Evolutionary conservation across 2,888 invertebrate species (phyloP).

Genomic region (Cremastinae sp.): DNA sequence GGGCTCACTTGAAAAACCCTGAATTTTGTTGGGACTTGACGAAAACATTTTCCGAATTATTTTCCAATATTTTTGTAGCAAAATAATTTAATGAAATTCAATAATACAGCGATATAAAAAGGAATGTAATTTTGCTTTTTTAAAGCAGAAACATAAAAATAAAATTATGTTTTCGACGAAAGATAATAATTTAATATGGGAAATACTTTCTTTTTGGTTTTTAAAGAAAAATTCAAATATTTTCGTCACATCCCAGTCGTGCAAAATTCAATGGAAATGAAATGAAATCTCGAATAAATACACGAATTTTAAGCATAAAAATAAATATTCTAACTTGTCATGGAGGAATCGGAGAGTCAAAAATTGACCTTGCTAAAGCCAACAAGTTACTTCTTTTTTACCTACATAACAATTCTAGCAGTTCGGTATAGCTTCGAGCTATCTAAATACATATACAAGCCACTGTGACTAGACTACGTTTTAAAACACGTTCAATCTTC

Average conservation of each 20-base stretch:
- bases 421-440: constrained; percentile 65
- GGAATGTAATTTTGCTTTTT: constrained; percentile 28
- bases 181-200: too few relatives aligned
- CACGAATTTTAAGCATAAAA: constrained; percentile 47
- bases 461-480: constrained; percentile 70
- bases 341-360: constrained; percentile 13
- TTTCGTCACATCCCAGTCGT: constrained; percentile 18
- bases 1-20: too few relatives aligned
- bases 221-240: constrained; percentile 49
- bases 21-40: constrained; percentile 33
- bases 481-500: constrained; percentile 46
- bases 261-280: constrained; percentile 24
- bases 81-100: too few relatives aligned
- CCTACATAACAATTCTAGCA: constrained; percentile 69
- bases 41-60: constrained; percentile 36
- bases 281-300: constrained; percentile 27
- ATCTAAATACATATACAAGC: constrained; percentile 67
- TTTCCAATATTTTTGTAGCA: too few relatives aligned
- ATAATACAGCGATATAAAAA: too few relatives aligned
- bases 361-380: constrained; percentile 51
- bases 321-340: constrained; percentile 42
- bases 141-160: too few relatives aligned
- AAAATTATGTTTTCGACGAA: too few relatives aligned
- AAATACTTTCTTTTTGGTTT: constrained; percentile 40
- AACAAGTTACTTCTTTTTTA: constrained; percentile 65